Percentiles rank a stretch among this genome's conserved stretches.
These are phyloP conservation scores for Linyphia triangularis DNA, from an alignment of 2,888 invertebrate genomes.

Conservation along the genomic window DNA sequence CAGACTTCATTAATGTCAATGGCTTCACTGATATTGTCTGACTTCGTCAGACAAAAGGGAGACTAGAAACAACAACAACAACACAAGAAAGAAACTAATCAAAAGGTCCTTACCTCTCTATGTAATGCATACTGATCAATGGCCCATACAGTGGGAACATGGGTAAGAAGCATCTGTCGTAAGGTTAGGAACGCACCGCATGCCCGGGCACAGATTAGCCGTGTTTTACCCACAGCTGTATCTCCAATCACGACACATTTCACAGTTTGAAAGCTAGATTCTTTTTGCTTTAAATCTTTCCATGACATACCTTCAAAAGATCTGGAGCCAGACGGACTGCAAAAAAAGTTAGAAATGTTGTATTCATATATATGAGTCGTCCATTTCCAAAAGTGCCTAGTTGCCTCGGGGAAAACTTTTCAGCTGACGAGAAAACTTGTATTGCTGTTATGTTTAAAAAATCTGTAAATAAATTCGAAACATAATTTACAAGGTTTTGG, in stretches of 20 bases:
- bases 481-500: too few species aligned
- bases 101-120: conserved; percentile 88
- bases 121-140: conserved; percentile 98
- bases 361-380: too few species aligned
- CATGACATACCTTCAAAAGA: conserved; percentile 42
- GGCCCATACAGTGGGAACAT: conserved; percentile 98
- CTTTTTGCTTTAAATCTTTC: conserved; percentile 86
- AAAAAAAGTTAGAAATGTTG: too few species aligned
- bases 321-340: background rate
- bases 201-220: conserved; percentile 96
- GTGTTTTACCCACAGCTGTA: conserved; percentile 96
- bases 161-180: conserved; percentile 93
- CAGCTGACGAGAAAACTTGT: too few species aligned
- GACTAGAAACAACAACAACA: background rate
- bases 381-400: too few species aligned
- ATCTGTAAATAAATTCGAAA: too few species aligned
- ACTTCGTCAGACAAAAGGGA: too few species aligned
- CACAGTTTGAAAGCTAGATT: conserved; percentile 96
- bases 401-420: too few species aligned
- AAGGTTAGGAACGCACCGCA: conserved; percentile 96
- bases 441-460: too few species aligned
- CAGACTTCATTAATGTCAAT: too few species aligned
- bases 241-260: conserved; percentile 98
- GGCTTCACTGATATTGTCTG: too few species aligned
- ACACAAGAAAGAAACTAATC: background rate